A percentile compares a stretch with the other conserved stretches of the same genome.
These are phyloP conservation scores for Molossus molossus DNA, from an alignment of 2,797 vertebrate genomes.

Conservation along the genomic window DNA sequence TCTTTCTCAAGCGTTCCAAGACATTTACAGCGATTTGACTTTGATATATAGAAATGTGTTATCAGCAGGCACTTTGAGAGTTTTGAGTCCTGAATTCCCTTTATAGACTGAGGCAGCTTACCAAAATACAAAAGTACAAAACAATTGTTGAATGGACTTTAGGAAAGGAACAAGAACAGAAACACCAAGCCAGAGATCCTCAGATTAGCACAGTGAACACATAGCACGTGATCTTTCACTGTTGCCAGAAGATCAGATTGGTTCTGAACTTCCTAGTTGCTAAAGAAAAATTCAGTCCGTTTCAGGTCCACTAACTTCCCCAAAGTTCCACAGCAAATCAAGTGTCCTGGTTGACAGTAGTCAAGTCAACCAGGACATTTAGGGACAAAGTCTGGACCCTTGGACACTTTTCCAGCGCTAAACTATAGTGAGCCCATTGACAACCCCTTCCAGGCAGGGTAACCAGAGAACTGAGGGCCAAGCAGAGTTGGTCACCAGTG, in stretches of 20 bases:
- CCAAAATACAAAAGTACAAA: conserved; percentile 57
- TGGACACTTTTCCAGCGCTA: neutral
- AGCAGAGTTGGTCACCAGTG: neutral
- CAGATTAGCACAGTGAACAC: neutral
- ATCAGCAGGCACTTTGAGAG: conserved; percentile 19
- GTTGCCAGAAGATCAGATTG: neutral
- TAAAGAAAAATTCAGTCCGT: conserved; percentile 15
- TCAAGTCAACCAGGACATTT: conserved; percentile 14
- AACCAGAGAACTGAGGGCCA: neutral
- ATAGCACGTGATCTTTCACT: neutral
- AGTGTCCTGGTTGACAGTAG: neutral
- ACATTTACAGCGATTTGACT: conserved; percentile 62
- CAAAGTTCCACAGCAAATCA: neutral
- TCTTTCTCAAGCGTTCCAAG: conserved; percentile 66
- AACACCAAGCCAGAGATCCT: neutral
- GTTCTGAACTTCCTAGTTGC: neutral
- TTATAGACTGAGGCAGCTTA: conserved; percentile 37
- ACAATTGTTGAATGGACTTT: conserved; percentile 51
- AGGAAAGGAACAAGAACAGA: conserved; percentile 4
- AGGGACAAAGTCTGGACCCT: neutral
- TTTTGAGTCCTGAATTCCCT: conserved; percentile 12
- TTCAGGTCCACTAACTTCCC: conserved; percentile 11
- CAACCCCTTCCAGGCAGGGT: neutral
- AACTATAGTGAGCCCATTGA: neutral
- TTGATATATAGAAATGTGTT: conserved; percentile 69